Conservation (phyloP, 2,888 invertebrate species). For the Drosophila siamana region DNA sequence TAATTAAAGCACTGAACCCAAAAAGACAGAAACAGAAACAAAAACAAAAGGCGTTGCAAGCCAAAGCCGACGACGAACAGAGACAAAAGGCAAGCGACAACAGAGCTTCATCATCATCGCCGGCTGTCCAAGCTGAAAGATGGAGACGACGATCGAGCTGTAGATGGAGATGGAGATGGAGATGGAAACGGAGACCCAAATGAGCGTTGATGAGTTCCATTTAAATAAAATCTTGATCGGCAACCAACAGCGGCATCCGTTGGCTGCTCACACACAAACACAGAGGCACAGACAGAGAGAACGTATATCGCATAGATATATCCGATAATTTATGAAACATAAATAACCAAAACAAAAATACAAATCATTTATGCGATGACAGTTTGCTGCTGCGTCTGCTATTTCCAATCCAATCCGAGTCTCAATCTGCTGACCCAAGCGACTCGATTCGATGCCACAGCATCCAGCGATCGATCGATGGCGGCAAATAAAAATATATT, state of each 20-base stretch:
- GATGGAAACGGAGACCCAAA: slow-evolving; percentile 61
- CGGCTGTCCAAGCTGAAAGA: slow-evolving; percentile 46
- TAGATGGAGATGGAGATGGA: slow-evolving; percentile 8
- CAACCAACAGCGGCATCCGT: slow-evolving; percentile 62
- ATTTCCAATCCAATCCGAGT: slow-evolving; percentile 42
- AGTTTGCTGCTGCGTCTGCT: slow-evolving; percentile 74
- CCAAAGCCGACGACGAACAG: slow-evolving; percentile 45
- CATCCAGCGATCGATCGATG: slow-evolving; percentile 34
- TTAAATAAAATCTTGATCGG: slow-evolving; percentile 81
- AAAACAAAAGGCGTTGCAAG: slow-evolving; percentile 54
- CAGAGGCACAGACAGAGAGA: slow-evolving; percentile 28
- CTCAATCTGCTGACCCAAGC: background rate
- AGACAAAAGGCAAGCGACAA: slow-evolving; percentile 55
- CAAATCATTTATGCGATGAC: slow-evolving; percentile 85
- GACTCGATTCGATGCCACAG: background rate
- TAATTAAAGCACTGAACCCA: slow-evolving; percentile 72
- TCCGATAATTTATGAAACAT: slow-evolving; percentile 85
- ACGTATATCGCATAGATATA: slow-evolving; percentile 66
- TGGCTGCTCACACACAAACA: slow-evolving; percentile 43
- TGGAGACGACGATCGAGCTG: slow-evolving; percentile 20
- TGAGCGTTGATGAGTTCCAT: slow-evolving; percentile 81
- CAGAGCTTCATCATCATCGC: slow-evolving; percentile 71
- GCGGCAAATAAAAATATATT: slow-evolving; percentile 40
- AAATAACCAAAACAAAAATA: slow-evolving; percentile 84
- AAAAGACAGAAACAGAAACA: slow-evolving; percentile 41